Base-by-base conservation (phyloP, 2,113 vertebrate species). In the Hippolais icterina region DNA sequence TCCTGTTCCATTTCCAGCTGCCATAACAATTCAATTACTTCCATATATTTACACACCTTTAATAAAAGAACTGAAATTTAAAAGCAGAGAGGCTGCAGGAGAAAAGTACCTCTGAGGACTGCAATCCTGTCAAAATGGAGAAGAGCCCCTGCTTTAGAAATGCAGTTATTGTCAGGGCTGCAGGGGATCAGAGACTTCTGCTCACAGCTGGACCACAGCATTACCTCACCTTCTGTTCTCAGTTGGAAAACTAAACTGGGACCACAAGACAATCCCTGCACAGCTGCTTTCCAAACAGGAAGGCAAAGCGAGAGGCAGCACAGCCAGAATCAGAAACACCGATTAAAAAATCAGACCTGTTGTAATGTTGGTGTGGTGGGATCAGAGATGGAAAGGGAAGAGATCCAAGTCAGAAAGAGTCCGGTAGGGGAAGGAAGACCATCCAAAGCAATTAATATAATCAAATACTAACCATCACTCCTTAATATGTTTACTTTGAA, bases 171-270 rank as follows among this genome's bases (percentile, higher is more conserved):
- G 68, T 64, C 72, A 83, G 61, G 84, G 82, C 76, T 69, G 60
- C 79, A 83, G 84, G 72, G 90, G 44, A 90, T 75, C 61, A 76
- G 64, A 88, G 46, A 53, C 71, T 90, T 94, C 87, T 94, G 61
- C 80, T 92, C 64, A 54, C 82, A 91, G 79, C 84, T 93, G 69
- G 70, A 65, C 81, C 72, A 80, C 77, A 80, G 44, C 12, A 44
- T 59, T 81, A 90, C 56, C 41, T 96, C 83, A 89, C 79, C 65
- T 77, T 85, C 83, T 89, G 79, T 82, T 92, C 95, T 66, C 75
- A 90, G 81, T 64, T 72, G 82, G 31, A 82, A 84, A 94, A 65
- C 83, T 91, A 87, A 91, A 96, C n/a, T 72, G 20, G 61, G 68
- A 88, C 29, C 68, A 61, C 27, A 65, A 68, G 81, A 84, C 79